A percentile compares a stretch with the other conserved stretches of the same genome.
These are phyloP conservation scores for Podarcis muralis DNA, from an alignment of 2,113 vertebrate genomes.

Conservation along the genomic window DNA sequence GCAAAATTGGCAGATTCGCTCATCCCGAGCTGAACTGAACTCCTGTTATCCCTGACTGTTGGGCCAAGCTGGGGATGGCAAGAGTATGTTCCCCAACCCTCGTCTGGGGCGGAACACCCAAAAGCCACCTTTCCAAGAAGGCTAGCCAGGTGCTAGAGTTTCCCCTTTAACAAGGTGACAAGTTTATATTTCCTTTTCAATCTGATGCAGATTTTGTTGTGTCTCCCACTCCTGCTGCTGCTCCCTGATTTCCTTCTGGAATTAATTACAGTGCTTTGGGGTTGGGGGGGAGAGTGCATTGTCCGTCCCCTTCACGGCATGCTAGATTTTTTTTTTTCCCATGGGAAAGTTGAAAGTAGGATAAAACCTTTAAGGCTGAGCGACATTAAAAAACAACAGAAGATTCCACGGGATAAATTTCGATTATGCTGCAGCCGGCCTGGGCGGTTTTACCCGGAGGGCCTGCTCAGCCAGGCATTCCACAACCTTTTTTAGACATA, in stretches of 20 bases:
- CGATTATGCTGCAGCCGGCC: background rate
- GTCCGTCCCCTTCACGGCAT: background rate
- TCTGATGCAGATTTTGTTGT: background rate
- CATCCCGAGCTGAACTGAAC: too few relatives aligned
- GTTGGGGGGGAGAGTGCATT: background rate
- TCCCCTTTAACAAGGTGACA: background rate
- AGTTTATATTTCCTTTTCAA: background rate
- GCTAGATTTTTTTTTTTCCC: background rate
- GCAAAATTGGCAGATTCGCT: too few relatives aligned
- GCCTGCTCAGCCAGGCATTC: background rate
- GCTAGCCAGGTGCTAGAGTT: background rate
- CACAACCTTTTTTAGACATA: background rate
- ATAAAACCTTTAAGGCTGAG: background rate
- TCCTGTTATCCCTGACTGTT: too few relatives aligned
- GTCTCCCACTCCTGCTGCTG: background rate
- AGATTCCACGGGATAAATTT: background rate
- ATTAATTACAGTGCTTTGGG: background rate
- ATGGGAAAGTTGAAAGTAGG: constrained; percentile 17
- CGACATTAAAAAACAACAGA: background rate
- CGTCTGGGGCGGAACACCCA: too few relatives aligned
- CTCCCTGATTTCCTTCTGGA: background rate
- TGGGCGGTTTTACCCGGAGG: background rate
- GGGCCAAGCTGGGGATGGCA: too few relatives aligned
- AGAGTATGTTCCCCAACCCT: too few relatives aligned
- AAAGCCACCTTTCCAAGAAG: background rate